Evolutionary conservation across 1,140 invertebrate genomes (phyloP).

Genomic region (Zaprionus lachaisei): DNA sequence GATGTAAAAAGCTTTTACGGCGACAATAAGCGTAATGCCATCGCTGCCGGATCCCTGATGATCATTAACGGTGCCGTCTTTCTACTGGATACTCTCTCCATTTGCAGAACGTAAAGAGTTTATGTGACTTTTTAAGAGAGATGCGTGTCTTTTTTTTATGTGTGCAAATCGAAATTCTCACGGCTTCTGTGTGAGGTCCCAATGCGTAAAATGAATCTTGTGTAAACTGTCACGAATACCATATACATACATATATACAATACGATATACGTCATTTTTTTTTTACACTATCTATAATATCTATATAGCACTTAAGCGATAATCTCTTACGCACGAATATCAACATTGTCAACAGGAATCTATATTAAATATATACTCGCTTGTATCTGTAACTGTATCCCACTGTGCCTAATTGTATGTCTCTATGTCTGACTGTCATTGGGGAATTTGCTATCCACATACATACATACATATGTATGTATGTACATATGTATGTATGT

Average conservation of each 20-base stretch:
- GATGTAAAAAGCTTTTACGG: constrained; percentile 49
- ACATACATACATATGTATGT: background rate
- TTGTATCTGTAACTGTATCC: constrained; percentile 26
- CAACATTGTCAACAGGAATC: constrained; percentile 65
- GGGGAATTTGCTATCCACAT: background rate
- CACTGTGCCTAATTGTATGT: background rate
- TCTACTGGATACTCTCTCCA: constrained; percentile 89
- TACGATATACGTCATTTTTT: constrained; percentile 31
- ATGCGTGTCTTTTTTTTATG: constrained; percentile 28
- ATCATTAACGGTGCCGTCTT: constrained; percentile 90
- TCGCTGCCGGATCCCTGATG: constrained; percentile 89
- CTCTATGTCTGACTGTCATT: background rate
- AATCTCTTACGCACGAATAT: constrained; percentile 57
- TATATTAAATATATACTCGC: constrained; percentile 53
- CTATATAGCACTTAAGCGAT: constrained; percentile 58
- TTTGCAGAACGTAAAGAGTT: constrained; percentile 85
- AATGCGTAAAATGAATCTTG: constrained; percentile 54
- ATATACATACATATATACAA: constrained; percentile 1
- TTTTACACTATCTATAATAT: constrained; percentile 19
- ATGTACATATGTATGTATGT: background rate
- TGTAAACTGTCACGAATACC: constrained; percentile 35
- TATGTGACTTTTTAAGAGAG: background rate
- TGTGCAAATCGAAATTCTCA: constrained; percentile 52
- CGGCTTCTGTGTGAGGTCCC: constrained; percentile 54
- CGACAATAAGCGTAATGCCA: constrained; percentile 86